Evolutionary conservation across 2,797 vertebrate species (phyloP).

Genomic region (Tarsius wallacei): DNA sequence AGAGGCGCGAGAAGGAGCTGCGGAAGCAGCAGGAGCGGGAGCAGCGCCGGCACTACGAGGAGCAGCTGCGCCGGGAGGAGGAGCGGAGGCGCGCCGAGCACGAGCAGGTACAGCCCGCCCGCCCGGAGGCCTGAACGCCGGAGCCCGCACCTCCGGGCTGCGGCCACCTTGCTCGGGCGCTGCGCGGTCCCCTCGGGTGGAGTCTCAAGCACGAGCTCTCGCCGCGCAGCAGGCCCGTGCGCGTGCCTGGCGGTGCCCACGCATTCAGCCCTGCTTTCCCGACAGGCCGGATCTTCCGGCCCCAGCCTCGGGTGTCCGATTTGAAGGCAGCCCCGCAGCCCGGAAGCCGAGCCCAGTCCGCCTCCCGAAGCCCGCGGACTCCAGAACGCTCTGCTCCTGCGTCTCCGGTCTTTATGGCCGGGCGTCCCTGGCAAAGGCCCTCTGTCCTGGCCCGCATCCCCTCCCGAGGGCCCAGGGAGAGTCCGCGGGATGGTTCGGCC

Average conservation of each 20-base stretch:
- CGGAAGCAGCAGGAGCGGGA: conserved; percentile 99
- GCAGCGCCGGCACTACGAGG: conserved; percentile 97
- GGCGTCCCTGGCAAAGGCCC: background rate
- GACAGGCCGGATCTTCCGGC: background rate
- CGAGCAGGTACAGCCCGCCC: conserved; percentile 93
- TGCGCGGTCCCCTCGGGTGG: too few species aligned
- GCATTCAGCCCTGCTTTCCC: background rate
- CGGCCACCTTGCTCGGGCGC: too few species aligned
- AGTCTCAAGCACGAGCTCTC: too few species aligned
- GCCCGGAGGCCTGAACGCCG: too few species aligned
- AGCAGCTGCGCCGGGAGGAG: conserved; percentile 97
- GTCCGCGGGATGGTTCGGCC: background rate
- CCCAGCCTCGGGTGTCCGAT: background rate
- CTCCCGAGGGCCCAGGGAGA: too few species aligned
- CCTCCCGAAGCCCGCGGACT: background rate
- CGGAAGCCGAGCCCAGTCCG: background rate
- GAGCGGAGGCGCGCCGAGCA: conserved; percentile 97
- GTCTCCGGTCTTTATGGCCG: background rate
- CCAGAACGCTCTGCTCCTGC: background rate
- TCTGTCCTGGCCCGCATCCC: background rate
- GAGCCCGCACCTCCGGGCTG: too few species aligned
- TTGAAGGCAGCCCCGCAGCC: background rate
- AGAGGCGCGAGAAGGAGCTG: conserved; percentile 97
- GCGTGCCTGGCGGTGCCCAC: background rate
- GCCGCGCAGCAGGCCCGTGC: background rate